Base-by-base conservation (phyloP, 2,113 vertebrate genomes). In the Elgaria multicarinata region DNA sequence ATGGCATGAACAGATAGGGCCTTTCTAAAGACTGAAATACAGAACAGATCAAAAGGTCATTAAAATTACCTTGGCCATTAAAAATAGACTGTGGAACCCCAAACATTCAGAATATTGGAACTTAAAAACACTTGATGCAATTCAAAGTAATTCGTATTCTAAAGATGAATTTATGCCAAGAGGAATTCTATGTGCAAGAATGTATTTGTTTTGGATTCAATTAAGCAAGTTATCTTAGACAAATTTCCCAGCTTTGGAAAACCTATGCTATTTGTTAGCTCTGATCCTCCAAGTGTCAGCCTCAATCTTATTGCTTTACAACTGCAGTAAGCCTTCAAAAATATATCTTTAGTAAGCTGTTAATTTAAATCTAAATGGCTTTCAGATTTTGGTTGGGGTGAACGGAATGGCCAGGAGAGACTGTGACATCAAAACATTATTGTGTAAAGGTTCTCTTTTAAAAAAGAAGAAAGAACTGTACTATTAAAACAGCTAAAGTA, bases 281-380 rank as follows among this genome's bases (percentile, higher is more conserved):
- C 93, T 93, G 93, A 92, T 94, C 75, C 96, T 95, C 95, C 94
- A 95, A 92, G 26, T 91, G 92, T 94, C 96, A 93, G 95, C 88
- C 93, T 96, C 94, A 94, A 95, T 94, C 95, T 96, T 97, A 97
- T 96, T 97, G 97, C 97, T 97, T 96, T 94, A 91, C 95, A 96
- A 94, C 93, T 93, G 94, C 93, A 95, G 91, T 88, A 93, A 87
- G 93, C 94, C 94, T 96, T 95, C 91, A 87, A 89, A 87, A 92
- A 92, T 74, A 94, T 85, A 92, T 92, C 92, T 90, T 90, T 90
- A 87, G 85, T 90, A 89, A 96, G 93, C 87, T 94, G 93, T 96
- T 90, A 96, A 95, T 94, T 84, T 94, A 93, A 95, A 95, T 95
- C 94, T 91, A 79, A 94, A 96, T 96, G 97, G 97, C 96, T 97